A percentile compares a stretch with the other conserved stretches of the same genome.
These are phyloP conservation scores for Pristionchus fissidentatus DNA, from an alignment of 2,888 invertebrate species.

Conservation along the genomic window DNA sequence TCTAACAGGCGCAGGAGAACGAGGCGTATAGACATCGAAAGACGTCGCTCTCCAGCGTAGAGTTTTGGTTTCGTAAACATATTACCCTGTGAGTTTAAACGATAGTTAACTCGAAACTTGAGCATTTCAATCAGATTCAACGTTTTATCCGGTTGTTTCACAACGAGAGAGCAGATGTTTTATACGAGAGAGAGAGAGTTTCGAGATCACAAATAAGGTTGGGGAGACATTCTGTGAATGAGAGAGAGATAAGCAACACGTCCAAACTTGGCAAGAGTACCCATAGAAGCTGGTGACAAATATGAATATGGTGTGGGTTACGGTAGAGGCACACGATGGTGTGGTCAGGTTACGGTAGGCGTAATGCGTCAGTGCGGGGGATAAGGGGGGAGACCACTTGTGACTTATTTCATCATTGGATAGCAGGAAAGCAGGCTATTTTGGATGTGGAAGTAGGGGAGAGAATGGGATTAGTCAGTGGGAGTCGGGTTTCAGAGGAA, in stretches of 20 bases:
- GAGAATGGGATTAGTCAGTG: conserved; percentile 22
- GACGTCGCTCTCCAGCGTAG: too few species aligned
- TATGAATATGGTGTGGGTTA: conserved; percentile 10
- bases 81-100: too few species aligned
- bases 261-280: neutral
- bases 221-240: conserved; percentile 33
- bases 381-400: conserved; percentile 5
- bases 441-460: conserved; percentile 23
- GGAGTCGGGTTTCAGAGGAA: conserved; percentile 24
- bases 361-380: conserved; percentile 12
- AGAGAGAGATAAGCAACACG: neutral
- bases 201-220: neutral
- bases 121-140: too few species aligned
- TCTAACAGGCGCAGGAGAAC: too few species aligned
- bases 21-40: too few species aligned
- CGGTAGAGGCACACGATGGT: conserved; percentile 32
- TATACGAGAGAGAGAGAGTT: neutral
- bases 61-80: too few species aligned
- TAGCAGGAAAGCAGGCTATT: conserved; percentile 20
- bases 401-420: conserved; percentile 24
- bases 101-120: too few species aligned
- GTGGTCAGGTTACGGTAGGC: neutral
- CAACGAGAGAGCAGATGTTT: conserved; percentile 37
- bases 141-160: conserved; percentile 28
- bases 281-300: neutral